Base-by-base conservation (phyloP, 2,113 vertebrate genomes). In the Girardinichthys multiradiatus region DNA sequence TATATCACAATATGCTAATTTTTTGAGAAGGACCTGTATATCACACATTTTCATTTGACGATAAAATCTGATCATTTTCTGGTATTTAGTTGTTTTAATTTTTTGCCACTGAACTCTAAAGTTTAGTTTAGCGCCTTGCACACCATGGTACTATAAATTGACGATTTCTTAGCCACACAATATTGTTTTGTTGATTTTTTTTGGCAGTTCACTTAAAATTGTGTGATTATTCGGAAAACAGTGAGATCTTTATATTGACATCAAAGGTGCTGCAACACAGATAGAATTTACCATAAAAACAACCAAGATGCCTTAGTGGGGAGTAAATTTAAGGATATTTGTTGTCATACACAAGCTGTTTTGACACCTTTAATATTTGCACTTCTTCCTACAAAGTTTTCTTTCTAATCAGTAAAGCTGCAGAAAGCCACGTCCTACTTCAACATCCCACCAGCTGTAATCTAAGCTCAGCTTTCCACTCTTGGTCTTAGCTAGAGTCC, bases 251-350 rank as follows among this genome's bases (percentile, higher is more conserved):
- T 15, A 58, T 1, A 7, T 27, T 58, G n/a, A 58, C 11, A 28
- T 58, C 3, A 58, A 58, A 14, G 1, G 12, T 26, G 51, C 68
- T 74, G 62, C 64, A 68, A 54, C 24, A 33, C 33, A 54, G 70
- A 63, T 74, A 72, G 64, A 72, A 62, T 30, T 45, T 29, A 51
- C 57, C 39, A 54, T 66, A 0, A 79, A 74, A 76, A 29, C 57
- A 57, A 28, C 57, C 30, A 61, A 67, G 80, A 3, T 51, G 51
- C 8, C 70, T 61, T n/a, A 17, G 27, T 65, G 45, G 35, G 65
- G 30, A 30, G 45, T 8, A 71, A 37, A 70, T 80, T 72, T 70
- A n/a, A 79, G 71, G 69, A 66, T 69, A 83, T 86, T 85, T 59
- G 66, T 61, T 66, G 64, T 64, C 61, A 39, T 51, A 66, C 62